Evolutionary conservation across 1,140 invertebrate genomes (phyloP).

Genomic region (Dreissena rostriformis): DNA sequence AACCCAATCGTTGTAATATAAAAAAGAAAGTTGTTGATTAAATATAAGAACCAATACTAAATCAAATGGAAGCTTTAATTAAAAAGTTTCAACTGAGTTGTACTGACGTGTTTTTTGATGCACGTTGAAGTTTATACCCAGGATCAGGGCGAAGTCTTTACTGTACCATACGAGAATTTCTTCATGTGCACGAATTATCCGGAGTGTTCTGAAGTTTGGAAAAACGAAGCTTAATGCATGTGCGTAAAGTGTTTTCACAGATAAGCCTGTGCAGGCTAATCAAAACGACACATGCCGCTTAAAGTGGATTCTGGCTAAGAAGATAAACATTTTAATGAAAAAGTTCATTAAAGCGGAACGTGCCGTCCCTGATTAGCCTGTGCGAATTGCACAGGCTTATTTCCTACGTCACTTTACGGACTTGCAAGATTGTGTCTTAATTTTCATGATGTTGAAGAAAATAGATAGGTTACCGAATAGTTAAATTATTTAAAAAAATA

Average conservation of each 20-base stretch:
- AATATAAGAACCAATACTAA: not conserved
- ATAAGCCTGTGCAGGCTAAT: no score
- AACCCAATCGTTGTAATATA: not conserved
- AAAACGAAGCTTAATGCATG: not conserved
- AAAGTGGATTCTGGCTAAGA: not conserved
- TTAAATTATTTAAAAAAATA: no score
- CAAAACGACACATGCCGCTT: not conserved
- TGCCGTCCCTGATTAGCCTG: no score
- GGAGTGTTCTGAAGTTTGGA: constrained; percentile 60
- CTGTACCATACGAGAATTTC: constrained; percentile 82
- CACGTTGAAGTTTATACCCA: constrained; percentile 72
- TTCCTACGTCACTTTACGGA: no score
- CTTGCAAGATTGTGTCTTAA: no score
- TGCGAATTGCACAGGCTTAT: no score
- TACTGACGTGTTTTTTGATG: not conserved
- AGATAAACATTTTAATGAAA: not conserved
- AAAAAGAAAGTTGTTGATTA: not conserved
- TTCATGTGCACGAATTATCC: constrained; percentile 75
- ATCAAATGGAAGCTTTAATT: not conserved
- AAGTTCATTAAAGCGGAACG: not conserved
- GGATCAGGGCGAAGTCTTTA: constrained; percentile 78
- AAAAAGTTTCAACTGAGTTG: not conserved
- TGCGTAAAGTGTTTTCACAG: not conserved
- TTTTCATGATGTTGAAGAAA: no score
- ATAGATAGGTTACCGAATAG: no score